These are phyloP conservation scores for Dreissena rostriformis DNA, from an alignment of 1,140 invertebrate genomes.

Conservation along the genomic window DNA sequence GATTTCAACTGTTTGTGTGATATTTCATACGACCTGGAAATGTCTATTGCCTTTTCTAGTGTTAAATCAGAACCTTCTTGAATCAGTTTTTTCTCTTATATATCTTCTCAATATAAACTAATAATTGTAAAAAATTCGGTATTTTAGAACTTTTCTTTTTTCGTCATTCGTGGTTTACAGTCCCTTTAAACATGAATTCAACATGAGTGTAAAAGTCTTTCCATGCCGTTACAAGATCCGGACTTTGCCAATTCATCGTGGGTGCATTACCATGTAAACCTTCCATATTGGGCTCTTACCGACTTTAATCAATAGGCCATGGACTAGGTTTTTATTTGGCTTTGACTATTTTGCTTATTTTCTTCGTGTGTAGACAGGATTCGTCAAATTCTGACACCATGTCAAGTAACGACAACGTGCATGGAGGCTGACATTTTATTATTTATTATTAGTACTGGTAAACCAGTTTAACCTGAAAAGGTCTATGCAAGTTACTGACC, in stretches of 20 bases:
- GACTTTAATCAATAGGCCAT: no score
- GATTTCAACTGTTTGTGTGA: constrained; percentile 12
- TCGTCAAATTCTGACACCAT: not conserved
- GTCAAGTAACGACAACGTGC: constrained; percentile 10
- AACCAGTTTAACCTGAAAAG: no score
- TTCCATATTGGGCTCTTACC: no score
- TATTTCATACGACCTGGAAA: not conserved
- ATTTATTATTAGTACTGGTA: no score
- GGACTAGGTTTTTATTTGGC: no score
- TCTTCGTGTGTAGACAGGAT: not conserved
- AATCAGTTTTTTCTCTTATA: no score
- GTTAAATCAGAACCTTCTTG: not conserved
- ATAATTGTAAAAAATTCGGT: not conserved
- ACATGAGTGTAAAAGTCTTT: constrained; percentile 4
- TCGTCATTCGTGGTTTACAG: not conserved
- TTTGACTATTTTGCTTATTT: not conserved
- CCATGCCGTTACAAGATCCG: not conserved
- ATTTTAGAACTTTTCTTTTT: not conserved
- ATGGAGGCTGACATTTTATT: constrained; percentile 2
- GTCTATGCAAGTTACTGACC: no score
- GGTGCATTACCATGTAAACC: constrained; percentile 2
- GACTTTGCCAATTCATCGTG: not conserved
- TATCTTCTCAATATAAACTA: not conserved
- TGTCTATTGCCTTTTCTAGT: not conserved
- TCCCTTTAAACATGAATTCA: constrained; percentile 3